Evolutionary conservation across 2,888 invertebrate species (phyloP).

Genomic region (Clanis bilineata): DNA sequence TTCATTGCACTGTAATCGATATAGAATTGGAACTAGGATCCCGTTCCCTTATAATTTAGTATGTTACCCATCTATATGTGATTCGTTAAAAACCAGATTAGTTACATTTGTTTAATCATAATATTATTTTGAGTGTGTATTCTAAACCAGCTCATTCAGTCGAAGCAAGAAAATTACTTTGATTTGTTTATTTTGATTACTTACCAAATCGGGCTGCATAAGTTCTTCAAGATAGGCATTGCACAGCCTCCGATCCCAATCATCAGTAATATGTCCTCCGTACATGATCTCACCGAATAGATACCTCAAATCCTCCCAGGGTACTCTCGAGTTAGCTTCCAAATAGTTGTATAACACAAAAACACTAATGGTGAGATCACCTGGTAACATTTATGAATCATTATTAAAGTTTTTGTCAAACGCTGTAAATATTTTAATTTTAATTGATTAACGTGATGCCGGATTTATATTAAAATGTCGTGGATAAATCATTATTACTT

Average conservation of each 20-base stretch:
- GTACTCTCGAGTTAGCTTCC: constrained; percentile 96
- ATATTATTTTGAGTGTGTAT: too few species aligned
- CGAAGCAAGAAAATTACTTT: too few species aligned
- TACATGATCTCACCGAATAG: constrained; percentile 99
- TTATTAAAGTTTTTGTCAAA: neutral
- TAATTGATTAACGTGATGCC: neutral
- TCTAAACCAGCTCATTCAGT: too few species aligned
- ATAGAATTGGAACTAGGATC: too few species aligned
- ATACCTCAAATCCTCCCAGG: constrained; percentile 98
- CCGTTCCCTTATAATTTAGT: too few species aligned
- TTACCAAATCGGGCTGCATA: constrained; percentile 94
- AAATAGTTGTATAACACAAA: constrained; percentile 97
- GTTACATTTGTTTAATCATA: too few species aligned
- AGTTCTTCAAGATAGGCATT: constrained; percentile 95
- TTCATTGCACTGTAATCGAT: too few species aligned
- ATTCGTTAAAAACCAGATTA: too few species aligned
- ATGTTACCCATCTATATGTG: too few species aligned
- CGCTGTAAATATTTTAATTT: neutral
- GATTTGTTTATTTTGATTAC: constrained; percentile 21
- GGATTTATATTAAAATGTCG: neutral
- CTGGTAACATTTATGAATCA: constrained; percentile 44
- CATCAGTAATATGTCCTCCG: constrained; percentile 98
- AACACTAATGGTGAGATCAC: constrained; percentile 96
- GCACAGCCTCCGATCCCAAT: constrained; percentile 96
- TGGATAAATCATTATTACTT: neutral